Evolutionary conservation across 1,140 invertebrate species (phyloP).

Genomic region (Zaprionus tsacasi): DNA sequence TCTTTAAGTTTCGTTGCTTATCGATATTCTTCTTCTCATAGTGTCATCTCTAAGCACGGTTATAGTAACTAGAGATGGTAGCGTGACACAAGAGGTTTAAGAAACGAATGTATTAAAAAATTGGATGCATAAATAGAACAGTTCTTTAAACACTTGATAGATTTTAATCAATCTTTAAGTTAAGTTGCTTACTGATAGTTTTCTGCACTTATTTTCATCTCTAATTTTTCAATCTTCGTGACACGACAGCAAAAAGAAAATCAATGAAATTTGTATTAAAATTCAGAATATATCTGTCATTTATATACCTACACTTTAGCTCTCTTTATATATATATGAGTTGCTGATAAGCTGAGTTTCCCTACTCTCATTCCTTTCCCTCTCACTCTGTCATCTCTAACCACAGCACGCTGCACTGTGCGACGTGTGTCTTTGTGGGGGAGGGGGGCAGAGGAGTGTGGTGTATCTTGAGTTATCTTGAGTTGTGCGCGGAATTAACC

Average conservation of each 20-base stretch:
- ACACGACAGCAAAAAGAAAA: too few relatives aligned
- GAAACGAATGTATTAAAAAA: background rate
- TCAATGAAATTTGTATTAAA: too few relatives aligned
- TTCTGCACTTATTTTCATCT: too few relatives aligned
- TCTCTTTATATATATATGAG: background rate
- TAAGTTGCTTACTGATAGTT: too few relatives aligned
- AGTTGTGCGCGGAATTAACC: constrained; percentile 79
- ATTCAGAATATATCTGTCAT: too few relatives aligned
- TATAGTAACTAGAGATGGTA: background rate
- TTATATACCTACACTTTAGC: too few relatives aligned
- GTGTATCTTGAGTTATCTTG: constrained; percentile 80
- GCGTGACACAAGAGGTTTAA: background rate
- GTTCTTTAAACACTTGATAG: too few relatives aligned
- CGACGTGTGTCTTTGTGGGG: constrained; percentile 21
- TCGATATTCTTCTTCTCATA: background rate
- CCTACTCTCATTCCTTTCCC: background rate
- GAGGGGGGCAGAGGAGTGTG: background rate
- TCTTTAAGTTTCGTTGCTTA: background rate
- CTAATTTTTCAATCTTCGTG: too few relatives aligned
- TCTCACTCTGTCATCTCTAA: constrained; percentile 10
- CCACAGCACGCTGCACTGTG: background rate
- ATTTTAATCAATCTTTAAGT: too few relatives aligned
- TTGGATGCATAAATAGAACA: background rate
- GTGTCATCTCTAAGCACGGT: background rate
- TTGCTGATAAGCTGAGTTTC: background rate